A percentile compares a stretch with the other conserved stretches of the same genome.
Conservation (phyloP, 2,888 invertebrate genomes). For the Pseudoips prasinana region DNA sequence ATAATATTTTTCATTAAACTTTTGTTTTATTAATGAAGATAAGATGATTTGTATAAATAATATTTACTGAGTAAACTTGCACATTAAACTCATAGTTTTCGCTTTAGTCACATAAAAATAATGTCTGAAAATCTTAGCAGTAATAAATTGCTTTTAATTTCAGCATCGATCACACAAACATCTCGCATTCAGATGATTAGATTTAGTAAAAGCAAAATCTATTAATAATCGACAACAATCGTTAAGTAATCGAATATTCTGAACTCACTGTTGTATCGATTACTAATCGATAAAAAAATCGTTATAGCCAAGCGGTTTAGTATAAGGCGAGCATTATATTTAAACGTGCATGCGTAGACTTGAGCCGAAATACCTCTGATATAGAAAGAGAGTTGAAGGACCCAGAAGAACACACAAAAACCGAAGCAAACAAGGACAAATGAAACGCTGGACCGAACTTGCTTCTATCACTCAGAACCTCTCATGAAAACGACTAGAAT, state of each 20-base stretch:
- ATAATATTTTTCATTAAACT: no score
- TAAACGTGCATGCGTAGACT: slow-evolving; percentile 35
- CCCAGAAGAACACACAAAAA: slow-evolving; percentile 40
- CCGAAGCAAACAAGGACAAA: slow-evolving; percentile 46
- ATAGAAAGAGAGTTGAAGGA: slow-evolving; percentile 49
- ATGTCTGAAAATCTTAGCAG: slow-evolving; percentile 20
- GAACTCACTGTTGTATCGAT: background rate
- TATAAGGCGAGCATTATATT: slow-evolving; percentile 33
- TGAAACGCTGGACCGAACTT: slow-evolving; percentile 65
- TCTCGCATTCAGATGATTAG: slow-evolving; percentile 59
- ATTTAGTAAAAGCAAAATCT: slow-evolving; percentile 20
- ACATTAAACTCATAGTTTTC: no score
- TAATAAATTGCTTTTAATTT: slow-evolving; percentile 31
- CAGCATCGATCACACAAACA: slow-evolving; percentile 55
- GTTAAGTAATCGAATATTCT: background rate
- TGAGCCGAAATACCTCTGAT: slow-evolving; percentile 42
- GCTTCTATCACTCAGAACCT: slow-evolving; percentile 52
- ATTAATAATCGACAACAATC: slow-evolving; percentile 12
- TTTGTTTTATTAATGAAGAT: no score
- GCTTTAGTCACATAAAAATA: slow-evolving; percentile 50
- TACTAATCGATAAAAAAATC: slow-evolving; percentile 9
- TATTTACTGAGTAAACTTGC: no score
- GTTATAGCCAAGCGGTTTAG: slow-evolving; percentile 24
- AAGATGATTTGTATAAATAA: no score
- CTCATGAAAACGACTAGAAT: slow-evolving; percentile 31